Evolutionary conservation across 2,113 vertebrate species (phyloP).

Genomic region (Microtus pennsylvanicus): DNA sequence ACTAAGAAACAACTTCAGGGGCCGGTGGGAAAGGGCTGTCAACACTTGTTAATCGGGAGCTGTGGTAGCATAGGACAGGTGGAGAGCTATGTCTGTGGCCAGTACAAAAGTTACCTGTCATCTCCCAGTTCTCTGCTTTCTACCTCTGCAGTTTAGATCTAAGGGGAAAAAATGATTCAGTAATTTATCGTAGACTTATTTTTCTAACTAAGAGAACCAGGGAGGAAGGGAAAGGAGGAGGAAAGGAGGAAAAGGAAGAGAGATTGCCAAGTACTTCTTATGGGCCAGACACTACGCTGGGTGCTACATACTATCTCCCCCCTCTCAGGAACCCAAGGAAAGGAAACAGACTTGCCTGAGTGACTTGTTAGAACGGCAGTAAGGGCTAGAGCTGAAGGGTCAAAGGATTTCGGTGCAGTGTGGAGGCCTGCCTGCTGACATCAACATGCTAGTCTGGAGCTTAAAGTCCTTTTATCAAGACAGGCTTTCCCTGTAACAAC

Average conservation of each 20-base stretch:
- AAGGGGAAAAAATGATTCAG: conserved; percentile 83
- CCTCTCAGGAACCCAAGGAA: not conserved
- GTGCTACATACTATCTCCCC: not conserved
- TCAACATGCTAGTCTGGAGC: not conserved
- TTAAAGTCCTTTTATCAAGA: not conserved
- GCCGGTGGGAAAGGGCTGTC: conserved; percentile 48
- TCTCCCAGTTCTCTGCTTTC: conserved; percentile 82
- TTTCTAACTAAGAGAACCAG: conserved; percentile 60
- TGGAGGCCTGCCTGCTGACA: not conserved
- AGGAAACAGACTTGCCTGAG: not conserved
- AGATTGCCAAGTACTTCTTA: not conserved
- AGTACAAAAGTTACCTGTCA: conserved; percentile 82
- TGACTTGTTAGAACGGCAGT: not conserved
- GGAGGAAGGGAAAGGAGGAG: conserved; percentile 28
- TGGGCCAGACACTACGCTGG: not conserved
- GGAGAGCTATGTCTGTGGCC: conserved; percentile 71
- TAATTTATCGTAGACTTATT: conserved; percentile 69
- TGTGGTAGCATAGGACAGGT: conserved; percentile 61
- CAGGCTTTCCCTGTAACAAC: not conserved
- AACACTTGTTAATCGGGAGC: conserved; percentile 72
- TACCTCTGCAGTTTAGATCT: conserved; percentile 84
- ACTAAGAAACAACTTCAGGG: conserved; percentile 57
- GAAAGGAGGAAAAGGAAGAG: conserved; percentile 16
- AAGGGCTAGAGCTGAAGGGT: not conserved
- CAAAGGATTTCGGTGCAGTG: not conserved